Base-by-base conservation (phyloP, 2,888 invertebrate species). In the Coleophora deauratella region DNA sequence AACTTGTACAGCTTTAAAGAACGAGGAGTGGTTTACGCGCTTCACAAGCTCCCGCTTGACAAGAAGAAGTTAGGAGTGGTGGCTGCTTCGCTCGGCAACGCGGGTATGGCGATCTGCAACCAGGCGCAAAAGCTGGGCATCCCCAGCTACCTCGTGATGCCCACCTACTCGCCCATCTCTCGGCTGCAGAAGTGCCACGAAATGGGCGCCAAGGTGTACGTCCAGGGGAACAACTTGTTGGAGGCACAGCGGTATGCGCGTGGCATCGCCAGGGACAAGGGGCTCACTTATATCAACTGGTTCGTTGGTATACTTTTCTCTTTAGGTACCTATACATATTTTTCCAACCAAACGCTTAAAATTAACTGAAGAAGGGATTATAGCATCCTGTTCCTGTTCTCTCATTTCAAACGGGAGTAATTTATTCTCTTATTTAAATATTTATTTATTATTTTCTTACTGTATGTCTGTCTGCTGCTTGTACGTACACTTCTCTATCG, bases 31-130 rank as follows among this genome's bases (percentile, higher is more conserved):
- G 62, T 91, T 32, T 90, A 90, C 60, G 88, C 88, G 1, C 71
- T 93, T 27, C 68, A 88, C 53, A 84, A 85, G 66, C 64, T 93
- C 37, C 62, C 86, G 2, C 50, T 72, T 47, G 88, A 89, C 40
- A 88, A 91, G 62, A 88, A 86, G 59, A 79, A 80, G 51, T 67
- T 72, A 6, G 93, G 93, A 3, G 88, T 93, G 1, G 88, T 91
- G 27, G 86, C 91, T 9, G 91, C 91, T 0, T 91, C 91, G 6
- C 84, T 90, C 9, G 93, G 93, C 0, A 93, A 93, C 62, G 92
- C 91, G 59, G 92, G 91, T 0, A 69, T 89, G 32, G 90, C 90
- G 1, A 64, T 93, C 31, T 87, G 89, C 44, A 91, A 89, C 63
- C 90, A 92, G 58, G 91, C 91, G 0, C 64, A 80, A 33, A 82